Conservation (phyloP, 1,140 invertebrate genomes). For the Microplitis demolitor region DNA sequence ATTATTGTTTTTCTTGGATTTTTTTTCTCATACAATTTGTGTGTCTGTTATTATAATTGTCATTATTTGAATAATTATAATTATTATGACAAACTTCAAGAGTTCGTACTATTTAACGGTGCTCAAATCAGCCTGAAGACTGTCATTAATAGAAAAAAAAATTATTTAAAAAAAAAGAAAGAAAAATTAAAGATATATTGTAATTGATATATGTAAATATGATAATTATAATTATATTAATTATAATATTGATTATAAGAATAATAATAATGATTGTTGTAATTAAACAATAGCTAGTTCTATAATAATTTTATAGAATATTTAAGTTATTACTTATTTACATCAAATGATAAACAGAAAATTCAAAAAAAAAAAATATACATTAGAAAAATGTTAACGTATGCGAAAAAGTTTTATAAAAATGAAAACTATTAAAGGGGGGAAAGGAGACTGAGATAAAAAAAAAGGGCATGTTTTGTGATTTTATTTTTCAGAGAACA, state of each 20-base stretch:
- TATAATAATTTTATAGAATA: background rate
- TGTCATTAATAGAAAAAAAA: background rate
- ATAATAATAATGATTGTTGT: background rate
- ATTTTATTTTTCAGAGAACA: too few relatives aligned
- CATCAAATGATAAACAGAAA: background rate
- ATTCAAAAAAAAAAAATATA: background rate
- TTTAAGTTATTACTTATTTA: background rate
- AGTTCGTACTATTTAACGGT: slow-evolving; percentile 8
- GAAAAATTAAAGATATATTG: background rate
- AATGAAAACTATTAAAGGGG: background rate
- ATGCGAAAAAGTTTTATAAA: background rate
- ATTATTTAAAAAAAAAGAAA: background rate
- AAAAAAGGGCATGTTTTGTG: too few relatives aligned
- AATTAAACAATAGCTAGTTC: too few relatives aligned
- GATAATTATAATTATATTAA: slow-evolving; percentile 25
- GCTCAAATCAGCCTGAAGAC: background rate
- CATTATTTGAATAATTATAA: background rate
- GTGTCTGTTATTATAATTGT: background rate
- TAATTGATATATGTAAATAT: background rate
- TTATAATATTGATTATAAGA: slow-evolving; percentile 13
- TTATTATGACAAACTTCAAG: slow-evolving; percentile 13
- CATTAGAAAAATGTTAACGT: background rate
- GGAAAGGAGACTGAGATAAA: too few relatives aligned
- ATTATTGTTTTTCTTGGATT: background rate
- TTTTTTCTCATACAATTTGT: background rate